These are phyloP conservation scores for Cylindroiulus punctatus DNA, from an alignment of 2,888 invertebrate species.

Conservation along the genomic window DNA sequence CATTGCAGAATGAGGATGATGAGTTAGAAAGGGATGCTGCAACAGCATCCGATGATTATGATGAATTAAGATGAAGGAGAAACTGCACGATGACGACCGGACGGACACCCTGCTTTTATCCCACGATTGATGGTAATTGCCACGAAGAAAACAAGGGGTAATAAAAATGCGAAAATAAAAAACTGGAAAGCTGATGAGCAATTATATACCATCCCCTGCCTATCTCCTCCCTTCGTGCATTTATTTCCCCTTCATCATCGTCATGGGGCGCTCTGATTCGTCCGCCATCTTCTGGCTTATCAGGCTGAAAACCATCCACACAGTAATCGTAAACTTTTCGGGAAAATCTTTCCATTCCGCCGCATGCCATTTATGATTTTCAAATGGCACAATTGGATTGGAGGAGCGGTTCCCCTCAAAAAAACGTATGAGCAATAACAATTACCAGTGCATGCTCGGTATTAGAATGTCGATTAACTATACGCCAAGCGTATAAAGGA, in stretches of 20 bases:
- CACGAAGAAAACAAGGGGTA: not conserved
- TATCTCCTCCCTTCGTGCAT: not conserved
- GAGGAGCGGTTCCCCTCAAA: not conserved
- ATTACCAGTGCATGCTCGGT: not conserved
- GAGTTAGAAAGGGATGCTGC: slow-evolving; percentile 30
- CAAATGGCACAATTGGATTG: not conserved
- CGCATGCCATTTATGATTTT: slow-evolving; percentile 9
- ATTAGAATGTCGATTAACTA: not conserved
- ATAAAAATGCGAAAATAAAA: not conserved
- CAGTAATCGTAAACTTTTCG: not conserved
- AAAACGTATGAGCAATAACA: not conserved
- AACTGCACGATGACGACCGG: not conserved
- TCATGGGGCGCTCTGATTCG: not conserved
- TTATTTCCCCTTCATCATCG: not conserved
- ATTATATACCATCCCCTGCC: not conserved
- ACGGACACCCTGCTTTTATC: slow-evolving; percentile 42
- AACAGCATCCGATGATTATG: slow-evolving; percentile 42
- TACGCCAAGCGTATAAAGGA: not conserved
- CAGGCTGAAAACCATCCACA: not conserved
- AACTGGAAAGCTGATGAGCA: slow-evolving; percentile 33
- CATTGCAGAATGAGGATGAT: not conserved
- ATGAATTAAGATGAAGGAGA: slow-evolving; percentile 32
- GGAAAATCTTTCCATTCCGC: slow-evolving; percentile 6
- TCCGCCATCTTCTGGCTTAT: not conserved
- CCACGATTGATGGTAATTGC: slow-evolving; percentile 38